Base-by-base conservation (phyloP, 2,797 vertebrate species). In the Eidolon dupreanum region DNA sequence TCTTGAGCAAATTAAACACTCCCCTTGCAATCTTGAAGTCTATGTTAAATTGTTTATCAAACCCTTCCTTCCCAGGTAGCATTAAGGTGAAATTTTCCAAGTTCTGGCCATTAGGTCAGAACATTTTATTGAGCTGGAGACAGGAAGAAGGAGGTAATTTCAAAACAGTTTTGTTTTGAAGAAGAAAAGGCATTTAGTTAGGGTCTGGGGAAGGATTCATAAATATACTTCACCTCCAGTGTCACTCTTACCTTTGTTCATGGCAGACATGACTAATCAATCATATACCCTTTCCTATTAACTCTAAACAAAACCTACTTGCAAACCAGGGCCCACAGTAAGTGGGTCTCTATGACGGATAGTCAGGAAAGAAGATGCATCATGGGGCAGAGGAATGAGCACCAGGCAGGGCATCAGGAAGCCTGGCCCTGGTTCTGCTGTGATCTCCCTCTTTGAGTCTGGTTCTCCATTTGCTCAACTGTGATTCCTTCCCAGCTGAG, bases 1-100 rank as follows among this genome's bases (percentile, higher is more conserved):
- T 97, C 97, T 59, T 66, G 95, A 98, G 94, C 96, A 96, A 96
- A 97, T 98, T 95, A 97, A 97, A 97, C 90, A 96, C 59, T 96
- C 96, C 90, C 85, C 86, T 97, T 91, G 97, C 94, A 95, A 78
- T 97, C 97, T 79, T 68, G 88, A 97, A 95, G 82, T 78, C 94
- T 93, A 49, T 93, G 95, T 91, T 97, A 97, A 97, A 95, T 94
- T 96, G 97, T 97, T 97, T 97, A 97, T 96, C 97, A 97, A 95
- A 94, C 74, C 59, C 70, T 95, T 92, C 88, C 85, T 88, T 95
- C 93, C 63, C 83, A 96, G 94, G 86, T 97, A 97, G 91, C 77
- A 22, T 93, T 96, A 88, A 82, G 22, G 90, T 95, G 83, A 96
- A 95, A 94, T 94, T 95, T 93, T 63, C 88, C 38, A 92, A 95